Percentiles rank a stretch among this genome's conserved stretches.
These are phyloP conservation scores for Dioctria rufipes DNA, from an alignment of 2,888 invertebrate species.

Conservation along the genomic window DNA sequence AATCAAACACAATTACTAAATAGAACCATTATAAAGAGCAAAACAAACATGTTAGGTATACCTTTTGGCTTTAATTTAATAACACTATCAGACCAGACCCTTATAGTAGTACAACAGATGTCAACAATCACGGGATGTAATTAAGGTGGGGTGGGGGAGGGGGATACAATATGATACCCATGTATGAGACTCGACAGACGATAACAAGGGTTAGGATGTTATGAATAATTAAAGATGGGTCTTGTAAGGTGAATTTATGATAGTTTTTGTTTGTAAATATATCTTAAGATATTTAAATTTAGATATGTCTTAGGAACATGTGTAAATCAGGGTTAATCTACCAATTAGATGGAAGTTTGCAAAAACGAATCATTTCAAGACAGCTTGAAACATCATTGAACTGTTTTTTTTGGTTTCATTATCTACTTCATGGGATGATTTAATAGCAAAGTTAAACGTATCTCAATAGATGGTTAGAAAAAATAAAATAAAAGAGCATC, in stretches of 20 bases:
- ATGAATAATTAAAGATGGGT: conserved; percentile 42
- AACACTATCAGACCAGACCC: conserved; percentile 24
- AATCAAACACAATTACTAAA: conserved; percentile 37
- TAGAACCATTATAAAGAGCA: conserved; percentile 36
- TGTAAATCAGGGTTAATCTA: neutral
- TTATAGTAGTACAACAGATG: conserved; percentile 17
- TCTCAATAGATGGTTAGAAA: too few species aligned
- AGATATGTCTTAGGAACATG: neutral
- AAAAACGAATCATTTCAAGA: too few species aligned
- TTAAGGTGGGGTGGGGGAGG: neutral
- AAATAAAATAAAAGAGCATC: too few species aligned
- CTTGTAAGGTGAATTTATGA: neutral
- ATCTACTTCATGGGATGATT: too few species aligned
- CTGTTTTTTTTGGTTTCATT: too few species aligned
- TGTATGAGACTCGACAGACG: conserved; percentile 3
- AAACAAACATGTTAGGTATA: conserved; percentile 27
- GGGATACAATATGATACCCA: neutral
- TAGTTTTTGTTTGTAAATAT: conserved; percentile 9
- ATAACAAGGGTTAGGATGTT: conserved; percentile 40
- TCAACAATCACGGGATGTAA: conserved; percentile 31
- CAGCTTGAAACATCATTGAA: too few species aligned
- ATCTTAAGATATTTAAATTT: neutral
- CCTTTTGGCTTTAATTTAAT: conserved; percentile 31
- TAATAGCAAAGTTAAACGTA: too few species aligned
- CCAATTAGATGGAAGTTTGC: too few species aligned